phyloP scores from a whole-genome alignment of 2,888 invertebrate genomes.

The Tridacna gigas region DNA sequence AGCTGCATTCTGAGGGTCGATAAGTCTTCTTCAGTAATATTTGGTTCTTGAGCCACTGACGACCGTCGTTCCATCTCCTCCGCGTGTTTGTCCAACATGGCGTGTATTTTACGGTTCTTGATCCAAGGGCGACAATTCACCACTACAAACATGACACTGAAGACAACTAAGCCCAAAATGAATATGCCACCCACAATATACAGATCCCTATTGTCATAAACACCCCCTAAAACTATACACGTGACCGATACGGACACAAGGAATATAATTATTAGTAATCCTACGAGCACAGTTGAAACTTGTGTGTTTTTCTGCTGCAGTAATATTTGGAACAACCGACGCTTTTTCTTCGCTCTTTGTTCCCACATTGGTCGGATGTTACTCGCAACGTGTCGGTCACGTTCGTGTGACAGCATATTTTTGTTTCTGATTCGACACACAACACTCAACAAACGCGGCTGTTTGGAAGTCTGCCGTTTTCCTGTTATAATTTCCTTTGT shows the following conservation, averaged over 20 bases:
- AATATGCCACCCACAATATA: conserved; percentile 32
- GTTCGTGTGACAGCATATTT: not conserved
- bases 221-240: not conserved
- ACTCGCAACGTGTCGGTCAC: not conserved
- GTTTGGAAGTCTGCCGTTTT: too few species aligned
- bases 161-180: conserved; percentile 17
- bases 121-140: conserved; percentile 35
- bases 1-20: not conserved
- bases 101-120: conserved; percentile 40
- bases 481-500: too few species aligned
- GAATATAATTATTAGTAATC: conserved; percentile 1
- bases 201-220: conserved; percentile 14
- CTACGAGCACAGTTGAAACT: conserved; percentile 5
- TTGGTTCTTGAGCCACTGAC: not conserved
- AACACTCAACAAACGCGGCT: too few species aligned
- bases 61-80: not conserved
- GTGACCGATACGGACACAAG: not conserved
- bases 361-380: not conserved
- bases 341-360: not conserved
- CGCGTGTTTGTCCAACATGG: conserved; percentile 23
- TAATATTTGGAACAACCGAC: not conserved
- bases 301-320: not conserved
- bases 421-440: too few species aligned
- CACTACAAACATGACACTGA: conserved; percentile 16
- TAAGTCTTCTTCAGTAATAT: not conserved